These are phyloP conservation scores for Scalopus aquaticus DNA, from an alignment of 2,113 vertebrate genomes.

Conservation along the genomic window DNA sequence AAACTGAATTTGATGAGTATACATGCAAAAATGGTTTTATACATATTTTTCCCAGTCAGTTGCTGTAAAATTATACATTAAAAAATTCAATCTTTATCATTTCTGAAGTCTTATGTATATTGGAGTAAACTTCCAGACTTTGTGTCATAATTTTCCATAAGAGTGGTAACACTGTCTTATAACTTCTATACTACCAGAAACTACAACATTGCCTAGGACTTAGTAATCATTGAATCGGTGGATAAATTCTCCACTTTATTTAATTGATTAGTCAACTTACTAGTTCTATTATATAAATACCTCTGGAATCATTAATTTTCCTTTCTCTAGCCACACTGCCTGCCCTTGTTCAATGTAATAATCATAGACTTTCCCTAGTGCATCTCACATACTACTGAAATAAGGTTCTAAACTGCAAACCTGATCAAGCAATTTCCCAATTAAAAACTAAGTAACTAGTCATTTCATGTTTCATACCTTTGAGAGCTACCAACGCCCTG, in stretches of 20 bases:
- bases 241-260: neutral
- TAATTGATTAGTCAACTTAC: neutral
- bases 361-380: neutral
- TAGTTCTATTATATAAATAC: neutral
- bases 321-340: neutral
- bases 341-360: neutral
- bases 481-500: neutral
- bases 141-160: neutral
- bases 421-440: neutral
- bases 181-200: neutral
- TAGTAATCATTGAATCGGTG: neutral
- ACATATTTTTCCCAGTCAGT: neutral
- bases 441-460: neutral
- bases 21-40: neutral
- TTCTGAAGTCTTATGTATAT: neutral
- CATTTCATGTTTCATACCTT: neutral
- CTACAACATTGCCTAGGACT: neutral
- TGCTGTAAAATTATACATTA: neutral
- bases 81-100: slow-evolving; percentile 16
- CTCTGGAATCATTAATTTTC: neutral
- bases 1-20: neutral
- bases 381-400: neutral
- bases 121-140: neutral
- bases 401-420: neutral
- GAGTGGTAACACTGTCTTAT: neutral